These are phyloP conservation scores for Philopedon plagiatum DNA, from an alignment of 2,888 invertebrate genomes.

Conservation along the genomic window DNA sequence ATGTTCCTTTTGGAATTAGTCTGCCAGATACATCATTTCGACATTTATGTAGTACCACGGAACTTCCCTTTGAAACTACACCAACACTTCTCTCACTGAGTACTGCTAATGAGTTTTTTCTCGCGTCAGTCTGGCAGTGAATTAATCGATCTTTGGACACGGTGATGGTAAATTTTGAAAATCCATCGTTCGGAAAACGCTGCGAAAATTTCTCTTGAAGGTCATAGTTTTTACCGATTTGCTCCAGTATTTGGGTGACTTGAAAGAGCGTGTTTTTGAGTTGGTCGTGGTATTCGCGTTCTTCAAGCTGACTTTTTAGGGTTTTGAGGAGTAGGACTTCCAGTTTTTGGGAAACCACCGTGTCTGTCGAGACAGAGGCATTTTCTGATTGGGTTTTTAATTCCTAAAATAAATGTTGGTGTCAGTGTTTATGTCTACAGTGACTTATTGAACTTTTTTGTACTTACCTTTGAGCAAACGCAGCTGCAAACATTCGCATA, in stretches of 20 bases:
- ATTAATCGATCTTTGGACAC: constrained; percentile 8
- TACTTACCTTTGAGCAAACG: constrained; percentile 4
- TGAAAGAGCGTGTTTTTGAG: constrained; percentile 25
- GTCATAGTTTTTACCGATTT: background rate
- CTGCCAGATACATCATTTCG: background rate
- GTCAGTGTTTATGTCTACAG: no score
- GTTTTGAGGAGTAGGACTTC: constrained; percentile 11
- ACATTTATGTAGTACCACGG: background rate
- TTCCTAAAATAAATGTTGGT: no score
- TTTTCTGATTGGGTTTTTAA: background rate
- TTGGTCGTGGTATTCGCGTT: constrained; percentile 20
- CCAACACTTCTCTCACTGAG: background rate
- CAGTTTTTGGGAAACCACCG: constrained; percentile 6
- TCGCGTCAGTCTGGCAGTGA: constrained; percentile 8
- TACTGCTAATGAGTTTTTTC: constrained; percentile 11
- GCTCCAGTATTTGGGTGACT: constrained; percentile 22
- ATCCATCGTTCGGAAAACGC: background rate
- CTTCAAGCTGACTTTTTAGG: constrained; percentile 21
- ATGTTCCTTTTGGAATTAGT: background rate
- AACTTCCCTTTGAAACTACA: background rate
- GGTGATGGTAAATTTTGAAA: constrained; percentile 24
- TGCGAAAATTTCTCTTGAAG: background rate
- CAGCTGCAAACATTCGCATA: constrained; percentile 16
- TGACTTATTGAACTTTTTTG: no score
- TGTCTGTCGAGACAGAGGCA: background rate